These are phyloP conservation scores for Triplophysa rosa DNA, from an alignment of 2,113 vertebrate genomes.

Conservation along the genomic window DNA sequence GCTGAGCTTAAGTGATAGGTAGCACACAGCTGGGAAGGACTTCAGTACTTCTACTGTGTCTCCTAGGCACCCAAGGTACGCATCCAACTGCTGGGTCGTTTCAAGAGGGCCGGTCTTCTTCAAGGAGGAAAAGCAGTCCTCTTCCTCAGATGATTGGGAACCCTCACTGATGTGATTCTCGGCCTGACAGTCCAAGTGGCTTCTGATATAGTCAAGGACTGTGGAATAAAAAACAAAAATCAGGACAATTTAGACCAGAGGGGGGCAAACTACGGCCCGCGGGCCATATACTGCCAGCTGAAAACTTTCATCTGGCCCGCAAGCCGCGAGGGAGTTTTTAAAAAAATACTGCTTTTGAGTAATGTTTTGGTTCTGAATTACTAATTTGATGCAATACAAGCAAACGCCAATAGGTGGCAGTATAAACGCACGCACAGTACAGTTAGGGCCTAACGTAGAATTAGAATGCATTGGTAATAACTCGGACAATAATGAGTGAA, in stretches of 20 bases:
- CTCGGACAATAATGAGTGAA: too few species aligned
- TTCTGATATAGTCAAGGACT: slow-evolving; percentile 44
- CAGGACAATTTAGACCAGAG: slow-evolving; percentile 19
- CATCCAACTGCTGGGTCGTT: slow-evolving; percentile 33
- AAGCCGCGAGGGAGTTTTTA: too few species aligned
- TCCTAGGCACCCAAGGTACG: slow-evolving; percentile 35
- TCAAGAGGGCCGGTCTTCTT: slow-evolving; percentile 28
- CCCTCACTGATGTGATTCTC: slow-evolving; percentile 10
- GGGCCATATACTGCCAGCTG: too few species aligned
- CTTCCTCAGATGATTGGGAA: slow-evolving; percentile 35
- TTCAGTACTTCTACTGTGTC: slow-evolving; percentile 32
- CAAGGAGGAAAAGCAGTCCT: slow-evolving; percentile 36
- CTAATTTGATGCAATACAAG: too few species aligned
- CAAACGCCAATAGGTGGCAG: too few species aligned
- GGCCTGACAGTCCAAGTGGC: slow-evolving; percentile 32
- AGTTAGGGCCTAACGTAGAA: too few species aligned
- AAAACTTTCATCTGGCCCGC: too few species aligned
- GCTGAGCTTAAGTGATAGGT: slow-evolving; percentile 36
- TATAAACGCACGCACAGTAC: too few species aligned
- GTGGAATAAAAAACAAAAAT: slow-evolving; percentile 33
- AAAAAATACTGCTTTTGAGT: too few species aligned
- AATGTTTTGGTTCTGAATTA: too few species aligned
- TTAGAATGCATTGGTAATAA: too few species aligned
- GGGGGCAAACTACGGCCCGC: too few species aligned
- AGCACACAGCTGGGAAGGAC: slow-evolving; percentile 35